Conservation (phyloP, 2,797 vertebrate genomes). For the Myoxocephalus aenaeus region DNA sequence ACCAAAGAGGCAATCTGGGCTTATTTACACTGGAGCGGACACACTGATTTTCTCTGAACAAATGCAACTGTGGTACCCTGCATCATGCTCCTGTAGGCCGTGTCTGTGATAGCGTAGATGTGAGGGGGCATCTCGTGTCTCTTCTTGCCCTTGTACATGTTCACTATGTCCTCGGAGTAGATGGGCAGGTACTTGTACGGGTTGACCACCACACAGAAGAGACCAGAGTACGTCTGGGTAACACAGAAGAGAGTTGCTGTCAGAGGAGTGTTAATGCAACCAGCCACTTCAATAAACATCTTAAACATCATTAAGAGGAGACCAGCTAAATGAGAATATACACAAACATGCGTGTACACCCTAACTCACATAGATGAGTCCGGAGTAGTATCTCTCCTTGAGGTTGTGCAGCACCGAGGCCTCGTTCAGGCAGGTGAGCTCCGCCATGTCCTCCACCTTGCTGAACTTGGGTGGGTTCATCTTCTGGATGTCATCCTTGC, state of each 20-base stretch:
- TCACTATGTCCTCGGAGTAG: slow-evolving; percentile 96
- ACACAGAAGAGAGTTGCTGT: neutral
- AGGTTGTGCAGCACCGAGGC: slow-evolving; percentile 98
- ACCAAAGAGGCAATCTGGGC: neutral
- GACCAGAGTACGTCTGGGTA: slow-evolving; percentile 93
- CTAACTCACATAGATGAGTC: slow-evolving; percentile 96
- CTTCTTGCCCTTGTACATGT: slow-evolving; percentile 99
- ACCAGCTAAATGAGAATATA: neutral
- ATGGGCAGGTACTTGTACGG: slow-evolving; percentile 98
- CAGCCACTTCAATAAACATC: neutral
- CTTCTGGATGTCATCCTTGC: slow-evolving; percentile 99
- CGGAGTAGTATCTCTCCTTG: slow-evolving; percentile 98
- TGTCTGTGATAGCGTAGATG: slow-evolving; percentile 98
- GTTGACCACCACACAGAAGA: slow-evolving; percentile 98
- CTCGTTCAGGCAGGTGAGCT: slow-evolving; percentile 97
- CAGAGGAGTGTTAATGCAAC: neutral
- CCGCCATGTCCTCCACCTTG: slow-evolving; percentile 99
- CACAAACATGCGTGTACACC: neutral
- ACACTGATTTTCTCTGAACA: neutral
- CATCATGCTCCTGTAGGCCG: slow-evolving; percentile 98
- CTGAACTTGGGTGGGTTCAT: slow-evolving; percentile 99
- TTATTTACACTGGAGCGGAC: neutral
- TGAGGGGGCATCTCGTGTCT: slow-evolving; percentile 98
- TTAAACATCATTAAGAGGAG: neutral
- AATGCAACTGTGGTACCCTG: slow-evolving; percentile 85